Evolutionary conservation across 2,888 invertebrate genomes (phyloP).

Genomic region (Rotaria sp.): DNA sequence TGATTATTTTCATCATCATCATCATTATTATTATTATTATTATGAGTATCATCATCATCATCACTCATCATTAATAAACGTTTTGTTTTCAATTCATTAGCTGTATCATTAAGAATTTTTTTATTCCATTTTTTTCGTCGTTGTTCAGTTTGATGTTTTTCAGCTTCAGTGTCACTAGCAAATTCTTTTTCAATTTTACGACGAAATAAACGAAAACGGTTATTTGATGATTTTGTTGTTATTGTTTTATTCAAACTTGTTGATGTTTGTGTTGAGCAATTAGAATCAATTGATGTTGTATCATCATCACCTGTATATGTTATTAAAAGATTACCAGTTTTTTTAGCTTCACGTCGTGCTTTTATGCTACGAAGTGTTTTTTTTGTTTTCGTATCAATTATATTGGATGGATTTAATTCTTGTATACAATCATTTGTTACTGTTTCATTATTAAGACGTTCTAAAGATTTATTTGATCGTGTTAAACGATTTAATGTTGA

Average conservation of each 20-base stretch:
- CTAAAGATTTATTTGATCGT: slow-evolving; percentile 18
- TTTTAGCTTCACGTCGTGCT: background rate
- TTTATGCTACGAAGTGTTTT: slow-evolving; percentile 5
- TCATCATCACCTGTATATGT: background rate
- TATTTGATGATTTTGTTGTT: background rate
- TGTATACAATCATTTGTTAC: background rate
- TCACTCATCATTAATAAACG: slow-evolving; percentile 23
- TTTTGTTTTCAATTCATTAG: background rate
- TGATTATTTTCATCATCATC: too few species aligned
- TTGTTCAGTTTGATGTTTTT: slow-evolving; percentile 21
- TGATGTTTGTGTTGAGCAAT: slow-evolving; percentile 13
- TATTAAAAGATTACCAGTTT: background rate
- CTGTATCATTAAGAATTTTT: background rate
- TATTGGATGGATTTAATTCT: background rate
- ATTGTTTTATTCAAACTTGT: background rate
- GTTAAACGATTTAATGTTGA: slow-evolving; percentile 20
- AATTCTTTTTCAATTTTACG: slow-evolving; percentile 8
- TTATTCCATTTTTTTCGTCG: slow-evolving; percentile 25
- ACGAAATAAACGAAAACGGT: slow-evolving; percentile 23
- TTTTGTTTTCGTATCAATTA: background rate
- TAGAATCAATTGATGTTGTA: slow-evolving; percentile 16
- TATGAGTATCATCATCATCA: background rate
- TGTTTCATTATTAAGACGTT: background rate
- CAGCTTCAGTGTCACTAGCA: slow-evolving; percentile 2
- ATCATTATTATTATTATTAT: background rate